Base-by-base conservation (phyloP, 2,113 vertebrate species). In the Urocitellus parryii region DNA sequence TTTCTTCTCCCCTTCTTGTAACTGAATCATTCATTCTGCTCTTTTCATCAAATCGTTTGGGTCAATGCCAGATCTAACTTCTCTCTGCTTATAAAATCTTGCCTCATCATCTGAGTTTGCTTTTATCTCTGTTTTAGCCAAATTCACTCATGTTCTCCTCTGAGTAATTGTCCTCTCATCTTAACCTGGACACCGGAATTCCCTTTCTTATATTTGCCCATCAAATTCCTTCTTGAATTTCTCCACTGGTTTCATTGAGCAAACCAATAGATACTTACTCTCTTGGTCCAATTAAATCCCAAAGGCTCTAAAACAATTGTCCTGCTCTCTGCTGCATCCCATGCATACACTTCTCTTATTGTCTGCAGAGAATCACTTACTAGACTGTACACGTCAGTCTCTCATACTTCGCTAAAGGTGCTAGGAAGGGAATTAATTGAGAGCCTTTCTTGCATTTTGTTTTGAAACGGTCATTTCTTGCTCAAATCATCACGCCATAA, bases 391-490 rank as follows among this genome's bases (percentile, higher is more conserved):
- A 74, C 2, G 25, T 92, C 51, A 84, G 53, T 82, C 39, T 81
- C 27, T 80, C 73, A 61, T 12, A 42, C 56, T 87, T 63, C 74
- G 22, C 76, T 74, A 65, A 90, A 18, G 51, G 63, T 80, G 48
- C 74, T 39, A 65, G 51, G 70, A 4, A 1, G 32, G 39, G 8
- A 93, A 91, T 89, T 94, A 68, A 72, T 0, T 91, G 89, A 93
- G 79, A 96, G 29, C 2, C 29, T 10, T 91, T 81, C 81, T 96
- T 93, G 86, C 86, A 74, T 79, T 84, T 95, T 37, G 0, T 37
- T 97, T 90, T 87, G 34, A 89, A 93, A 96, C 87, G 68, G 29
- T 18, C 42, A 86, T 29, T 95, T 95, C 87, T 79, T 91, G 88
- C 74, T 83, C 63, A 95, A 34, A 85, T 45, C 63, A 88, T 90